Base-by-base conservation (phyloP, 2,113 vertebrate genomes). In the Microcebus ravelobensis region DNA sequence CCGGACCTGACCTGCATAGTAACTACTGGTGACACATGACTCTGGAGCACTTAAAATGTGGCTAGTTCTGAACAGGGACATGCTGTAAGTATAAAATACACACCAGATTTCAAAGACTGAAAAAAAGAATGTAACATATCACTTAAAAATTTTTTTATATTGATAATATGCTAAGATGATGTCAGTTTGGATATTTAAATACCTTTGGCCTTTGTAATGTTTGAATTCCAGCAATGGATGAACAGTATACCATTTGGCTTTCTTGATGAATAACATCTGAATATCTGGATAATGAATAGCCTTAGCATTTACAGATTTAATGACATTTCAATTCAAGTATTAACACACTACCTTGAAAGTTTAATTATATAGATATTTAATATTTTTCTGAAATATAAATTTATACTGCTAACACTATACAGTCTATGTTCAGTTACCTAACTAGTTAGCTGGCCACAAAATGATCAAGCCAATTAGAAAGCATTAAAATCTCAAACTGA, bases 321-420 rank as follows among this genome's bases (percentile, higher is more conserved):
- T n/a, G 55, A 87, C 21, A 91, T 52, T 57, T 63, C 29, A 87
- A 67, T 73, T 85, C 17, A 48, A n/a, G 73, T 61, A 52, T 52
- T 84, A 91, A 94, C 2, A 9, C 94, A 29, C n/a, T 67, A 82
- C 34, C 59, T 7, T 87, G 34, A 96, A 91, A 76, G n/a, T 59
- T 39, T 94, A 23, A 27, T n/a, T 42, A 70, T 34, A 57, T 27
- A 85, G 31, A 27, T 70, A 80, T 36, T 83, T 65, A 45, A 0
- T 57, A 79, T 73, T 92, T 91, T 92, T 50, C 92, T 90, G 42
- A 91, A 86, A 67, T 39, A 48, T 0, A 89, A 83, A 76, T 87
- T 90, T n/a, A 36, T 80, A 79, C 2, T 63, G 39, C 39, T 50
- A 63, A 87, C 45, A 70, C 36, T 34, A 10, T 20, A 11, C 20